These are phyloP conservation scores for Temnothorax ravouxi DNA, from an alignment of 2,888 invertebrate genomes.

Conservation along the genomic window DNA sequence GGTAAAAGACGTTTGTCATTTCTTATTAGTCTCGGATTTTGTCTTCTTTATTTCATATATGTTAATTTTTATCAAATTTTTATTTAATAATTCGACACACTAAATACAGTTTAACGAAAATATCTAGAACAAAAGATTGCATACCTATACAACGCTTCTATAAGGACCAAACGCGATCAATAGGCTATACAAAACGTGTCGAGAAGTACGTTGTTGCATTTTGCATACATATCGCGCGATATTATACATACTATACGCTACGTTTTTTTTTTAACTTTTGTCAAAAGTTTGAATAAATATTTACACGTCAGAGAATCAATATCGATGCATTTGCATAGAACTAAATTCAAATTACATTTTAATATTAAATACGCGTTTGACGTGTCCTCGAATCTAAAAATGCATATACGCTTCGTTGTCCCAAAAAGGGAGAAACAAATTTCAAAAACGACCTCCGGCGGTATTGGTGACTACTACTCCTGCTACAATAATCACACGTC, in stretches of 20 bases:
- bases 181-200: background rate
- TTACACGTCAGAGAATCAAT: background rate
- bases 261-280: constrained; percentile 13
- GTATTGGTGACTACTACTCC: background rate
- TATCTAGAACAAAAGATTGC: constrained; percentile 8
- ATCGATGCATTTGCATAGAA: constrained; percentile 17
- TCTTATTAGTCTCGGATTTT: background rate
- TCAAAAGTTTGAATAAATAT: constrained; percentile 22
- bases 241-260: background rate
- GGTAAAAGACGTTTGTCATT: background rate
- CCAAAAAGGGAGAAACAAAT: background rate
- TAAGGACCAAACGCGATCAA: background rate
- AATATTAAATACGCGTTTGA: constrained; percentile 23
- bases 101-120: background rate
- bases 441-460: background rate
- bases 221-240: constrained; percentile 1
- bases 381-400: background rate
- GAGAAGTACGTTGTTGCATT: constrained; percentile 12
- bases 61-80: background rate
- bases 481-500: background rate
- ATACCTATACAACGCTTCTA: background rate
- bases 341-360: constrained; percentile 19
- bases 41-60: background rate
- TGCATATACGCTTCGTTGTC: background rate
- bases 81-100: background rate